phyloP scores from a whole-genome alignment of 2,797 vertebrate species.

The Lepilemur septentrionalis region DNA sequence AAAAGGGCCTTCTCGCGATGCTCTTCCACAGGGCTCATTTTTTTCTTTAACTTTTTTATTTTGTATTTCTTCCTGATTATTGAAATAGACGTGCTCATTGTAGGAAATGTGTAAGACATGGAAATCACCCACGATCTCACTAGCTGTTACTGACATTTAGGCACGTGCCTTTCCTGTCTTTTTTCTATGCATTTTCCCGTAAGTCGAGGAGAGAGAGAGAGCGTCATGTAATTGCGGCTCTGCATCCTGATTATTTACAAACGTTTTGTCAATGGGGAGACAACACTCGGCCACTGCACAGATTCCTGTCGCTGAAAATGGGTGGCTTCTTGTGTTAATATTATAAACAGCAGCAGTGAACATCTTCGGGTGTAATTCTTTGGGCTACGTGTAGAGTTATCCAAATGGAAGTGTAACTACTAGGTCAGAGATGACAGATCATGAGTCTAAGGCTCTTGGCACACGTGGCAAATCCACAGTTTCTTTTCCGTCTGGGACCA shows the following conservation, averaged over 20 bases:
- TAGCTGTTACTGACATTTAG: neutral
- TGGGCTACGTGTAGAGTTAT: neutral
- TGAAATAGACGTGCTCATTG: neutral
- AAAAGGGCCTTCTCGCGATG: neutral
- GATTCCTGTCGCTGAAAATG: neutral
- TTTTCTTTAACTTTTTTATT: neutral
- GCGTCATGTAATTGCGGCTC: fast-evolving
- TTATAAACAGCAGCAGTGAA: neutral
- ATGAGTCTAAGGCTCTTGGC: neutral
- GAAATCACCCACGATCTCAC: neutral
- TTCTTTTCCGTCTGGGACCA: neutral
- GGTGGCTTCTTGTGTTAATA: neutral
- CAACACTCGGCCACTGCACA: neutral
- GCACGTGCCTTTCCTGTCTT: neutral
- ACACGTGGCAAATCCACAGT: neutral
- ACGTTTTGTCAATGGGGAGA: neutral
- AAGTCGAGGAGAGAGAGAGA: neutral
- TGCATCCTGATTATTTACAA: neutral
- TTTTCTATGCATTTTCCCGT: neutral
- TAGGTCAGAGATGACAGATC: neutral
- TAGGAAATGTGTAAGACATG: neutral
- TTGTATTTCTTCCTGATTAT: neutral
- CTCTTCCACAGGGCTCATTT: neutral
- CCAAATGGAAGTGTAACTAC: neutral
- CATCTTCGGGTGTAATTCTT: neutral